phyloP scores from a whole-genome alignment of 2,888 invertebrate genomes.

The Sisyra nigra region DNA sequence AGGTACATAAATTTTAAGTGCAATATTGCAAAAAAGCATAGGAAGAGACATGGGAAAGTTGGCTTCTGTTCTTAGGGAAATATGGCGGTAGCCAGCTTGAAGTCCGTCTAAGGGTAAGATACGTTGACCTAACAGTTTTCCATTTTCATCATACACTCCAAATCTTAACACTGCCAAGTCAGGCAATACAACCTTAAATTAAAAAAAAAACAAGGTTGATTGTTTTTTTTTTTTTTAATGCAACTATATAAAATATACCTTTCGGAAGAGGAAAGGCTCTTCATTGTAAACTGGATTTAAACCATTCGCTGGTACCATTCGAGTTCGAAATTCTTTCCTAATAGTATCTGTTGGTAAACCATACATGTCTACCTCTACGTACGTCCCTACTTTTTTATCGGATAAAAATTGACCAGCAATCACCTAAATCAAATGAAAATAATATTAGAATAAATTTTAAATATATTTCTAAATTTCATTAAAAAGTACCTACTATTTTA shows the following conservation, averaged over 20 bases:
- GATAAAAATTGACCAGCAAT: slow-evolving; percentile 99
- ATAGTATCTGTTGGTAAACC: slow-evolving; percentile 96
- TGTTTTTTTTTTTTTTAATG: background rate
- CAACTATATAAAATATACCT: slow-evolving; percentile 34
- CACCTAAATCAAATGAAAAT: slow-evolving; percentile 48
- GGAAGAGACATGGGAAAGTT: slow-evolving; percentile 98
- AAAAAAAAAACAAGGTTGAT: background rate
- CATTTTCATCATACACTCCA: slow-evolving; percentile 97
- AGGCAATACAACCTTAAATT: slow-evolving; percentile 74
- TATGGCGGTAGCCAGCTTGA: slow-evolving; percentile 95
- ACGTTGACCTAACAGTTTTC: slow-evolving; percentile 89
- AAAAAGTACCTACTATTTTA: no score
- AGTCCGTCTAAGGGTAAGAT: slow-evolving; percentile 95
- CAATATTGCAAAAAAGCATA: slow-evolving; percentile 97
- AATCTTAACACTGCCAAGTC: slow-evolving; percentile 94
- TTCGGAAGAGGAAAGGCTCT: slow-evolving; percentile 93
- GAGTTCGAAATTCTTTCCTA: slow-evolving; percentile 90
- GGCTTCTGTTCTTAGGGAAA: slow-evolving; percentile 92
- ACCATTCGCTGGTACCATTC: slow-evolving; percentile 93
- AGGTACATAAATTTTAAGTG: slow-evolving; percentile 98
- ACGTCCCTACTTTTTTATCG: slow-evolving; percentile 96
- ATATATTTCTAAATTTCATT: no score
- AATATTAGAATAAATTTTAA: slow-evolving; percentile 4
- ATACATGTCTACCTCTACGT: slow-evolving; percentile 98
- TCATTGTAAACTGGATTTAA: slow-evolving; percentile 99